Evolutionary conservation across 1,140 invertebrate genomes (phyloP).

Genomic region (Teleopsis dalmanni): DNA sequence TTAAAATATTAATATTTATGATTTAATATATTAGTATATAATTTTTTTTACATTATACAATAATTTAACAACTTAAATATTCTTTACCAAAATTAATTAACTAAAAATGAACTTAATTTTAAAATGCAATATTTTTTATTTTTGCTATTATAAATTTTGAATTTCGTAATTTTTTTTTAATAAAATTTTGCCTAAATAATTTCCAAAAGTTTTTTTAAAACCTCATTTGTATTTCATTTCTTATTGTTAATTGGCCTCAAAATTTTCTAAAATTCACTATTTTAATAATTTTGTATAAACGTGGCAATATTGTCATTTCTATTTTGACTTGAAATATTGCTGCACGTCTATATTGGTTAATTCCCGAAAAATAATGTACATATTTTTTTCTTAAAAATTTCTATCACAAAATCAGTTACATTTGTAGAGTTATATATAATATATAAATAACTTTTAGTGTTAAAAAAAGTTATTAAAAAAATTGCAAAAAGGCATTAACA

Average conservation of each 20-base stretch:
- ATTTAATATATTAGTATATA: too few species aligned
- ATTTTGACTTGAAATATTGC: not conserved
- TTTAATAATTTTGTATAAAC: conserved; percentile 29
- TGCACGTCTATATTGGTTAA: conserved; percentile 27
- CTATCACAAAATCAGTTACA: conserved; percentile 45
- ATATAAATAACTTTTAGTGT: conserved; percentile 13
- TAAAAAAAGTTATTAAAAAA: conserved; percentile 6
- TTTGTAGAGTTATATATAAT: conserved; percentile 33
- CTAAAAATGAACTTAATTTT: conserved; percentile 3
- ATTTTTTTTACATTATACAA: not conserved
- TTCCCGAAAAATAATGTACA: conserved; percentile 35
- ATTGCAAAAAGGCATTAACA: conserved; percentile 16
- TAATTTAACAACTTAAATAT: conserved; percentile 8
- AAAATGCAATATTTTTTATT: conserved; percentile 11
- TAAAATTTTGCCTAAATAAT: conserved; percentile 42
- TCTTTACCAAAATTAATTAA: conserved; percentile 13
- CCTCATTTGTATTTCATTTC: conserved; percentile 7
- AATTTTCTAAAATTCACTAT: conserved; percentile 36
- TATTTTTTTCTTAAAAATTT: conserved; percentile 6
- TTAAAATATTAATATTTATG: not conserved
- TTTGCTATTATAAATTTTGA: conserved; percentile 15
- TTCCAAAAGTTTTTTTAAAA: conserved; percentile 31
- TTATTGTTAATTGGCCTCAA: conserved; percentile 44
- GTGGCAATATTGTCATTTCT: not conserved
- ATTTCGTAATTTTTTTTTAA: conserved; percentile 25